phyloP scores from a whole-genome alignment of 2,888 invertebrate species.

The Drosophila meridiana region DNA sequence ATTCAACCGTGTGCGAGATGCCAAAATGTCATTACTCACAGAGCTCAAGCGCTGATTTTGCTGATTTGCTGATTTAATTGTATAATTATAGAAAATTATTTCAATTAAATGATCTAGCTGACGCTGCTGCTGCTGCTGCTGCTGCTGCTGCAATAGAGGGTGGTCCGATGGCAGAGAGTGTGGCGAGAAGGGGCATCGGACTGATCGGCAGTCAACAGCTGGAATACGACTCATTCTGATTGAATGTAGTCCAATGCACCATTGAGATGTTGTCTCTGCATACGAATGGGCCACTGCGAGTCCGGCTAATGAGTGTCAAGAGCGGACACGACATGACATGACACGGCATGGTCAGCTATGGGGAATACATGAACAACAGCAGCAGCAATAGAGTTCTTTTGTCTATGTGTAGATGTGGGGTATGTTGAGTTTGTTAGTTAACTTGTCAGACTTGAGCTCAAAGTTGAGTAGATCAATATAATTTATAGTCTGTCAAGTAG shows the following conservation, averaged over 20 bases:
- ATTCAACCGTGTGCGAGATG: slow-evolving; percentile 23
- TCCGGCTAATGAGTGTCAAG: slow-evolving; percentile 58
- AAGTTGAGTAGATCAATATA: background rate
- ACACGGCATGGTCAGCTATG: slow-evolving; percentile 38
- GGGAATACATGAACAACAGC: slow-evolving; percentile 14
- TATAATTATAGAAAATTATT: slow-evolving; percentile 77
- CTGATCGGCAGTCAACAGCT: slow-evolving; percentile 6
- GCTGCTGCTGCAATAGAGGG: background rate
- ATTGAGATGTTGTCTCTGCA: slow-evolving; percentile 18
- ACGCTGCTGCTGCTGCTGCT: background rate
- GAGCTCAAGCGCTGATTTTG: slow-evolving; percentile 34
- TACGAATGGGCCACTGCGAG: slow-evolving; percentile 18
- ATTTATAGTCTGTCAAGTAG: background rate
- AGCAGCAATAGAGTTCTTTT: background rate
- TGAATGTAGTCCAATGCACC: slow-evolving; percentile 31
- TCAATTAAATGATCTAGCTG: slow-evolving; percentile 48
- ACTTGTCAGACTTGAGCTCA: background rate
- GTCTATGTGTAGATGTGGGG: background rate
- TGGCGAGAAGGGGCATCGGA: fast-evolving
- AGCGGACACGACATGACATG: slow-evolving; percentile 53
- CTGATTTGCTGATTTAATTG: slow-evolving; percentile 63
- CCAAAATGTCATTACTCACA: slow-evolving; percentile 53
- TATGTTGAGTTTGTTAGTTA: background rate
- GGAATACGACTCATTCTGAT: slow-evolving; percentile 17
- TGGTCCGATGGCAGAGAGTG: background rate